phyloP scores from a whole-genome alignment of 2,888 invertebrate species.

The Drosophila mimica region DNA sequence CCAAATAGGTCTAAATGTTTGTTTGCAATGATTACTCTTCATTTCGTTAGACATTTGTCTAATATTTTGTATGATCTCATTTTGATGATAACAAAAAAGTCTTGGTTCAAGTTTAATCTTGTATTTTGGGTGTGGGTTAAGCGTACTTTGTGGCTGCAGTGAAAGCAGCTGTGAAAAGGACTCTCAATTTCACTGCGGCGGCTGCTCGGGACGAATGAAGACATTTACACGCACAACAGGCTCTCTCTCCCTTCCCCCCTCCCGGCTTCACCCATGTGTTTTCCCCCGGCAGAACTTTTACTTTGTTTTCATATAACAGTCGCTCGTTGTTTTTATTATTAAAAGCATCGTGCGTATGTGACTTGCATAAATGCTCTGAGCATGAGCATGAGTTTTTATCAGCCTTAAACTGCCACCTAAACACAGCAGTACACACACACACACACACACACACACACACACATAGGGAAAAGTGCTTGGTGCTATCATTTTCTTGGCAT shows the following conservation, averaged over 20 bases:
- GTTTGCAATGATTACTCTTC: constrained; percentile 30
- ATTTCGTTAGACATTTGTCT: constrained; percentile 15
- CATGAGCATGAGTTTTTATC: constrained; percentile 57
- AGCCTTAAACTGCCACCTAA: constrained; percentile 59
- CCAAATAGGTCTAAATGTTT: background rate
- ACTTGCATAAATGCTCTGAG: constrained; percentile 72
- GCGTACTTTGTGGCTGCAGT: constrained; percentile 48
- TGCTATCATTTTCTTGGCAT: constrained; percentile 54
- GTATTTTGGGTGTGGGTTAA: background rate
- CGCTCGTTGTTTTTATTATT: constrained; percentile 79
- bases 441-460: background rate
- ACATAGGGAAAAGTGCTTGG: constrained; percentile 10
- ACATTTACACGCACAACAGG: constrained; percentile 70
- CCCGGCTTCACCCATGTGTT: background rate
- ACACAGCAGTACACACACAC: constrained; percentile 6
- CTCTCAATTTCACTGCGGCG: constrained; percentile 12
- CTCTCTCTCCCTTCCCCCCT: background rate
- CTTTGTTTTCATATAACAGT: constrained; percentile 70
- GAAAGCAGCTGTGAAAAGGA: constrained; percentile 48
- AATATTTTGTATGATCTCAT: too few relatives aligned
- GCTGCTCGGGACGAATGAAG: constrained; percentile 41
- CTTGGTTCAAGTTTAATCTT: constrained; percentile 35
- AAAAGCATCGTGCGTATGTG: constrained; percentile 78
- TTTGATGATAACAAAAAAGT: constrained; percentile 35
- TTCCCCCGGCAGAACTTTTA: constrained; percentile 18